Percentiles rank a stretch among this genome's conserved stretches.
These are phyloP conservation scores for Nibea coibor DNA, from an alignment of 2,113 vertebrate genomes.

Conservation along the genomic window DNA sequence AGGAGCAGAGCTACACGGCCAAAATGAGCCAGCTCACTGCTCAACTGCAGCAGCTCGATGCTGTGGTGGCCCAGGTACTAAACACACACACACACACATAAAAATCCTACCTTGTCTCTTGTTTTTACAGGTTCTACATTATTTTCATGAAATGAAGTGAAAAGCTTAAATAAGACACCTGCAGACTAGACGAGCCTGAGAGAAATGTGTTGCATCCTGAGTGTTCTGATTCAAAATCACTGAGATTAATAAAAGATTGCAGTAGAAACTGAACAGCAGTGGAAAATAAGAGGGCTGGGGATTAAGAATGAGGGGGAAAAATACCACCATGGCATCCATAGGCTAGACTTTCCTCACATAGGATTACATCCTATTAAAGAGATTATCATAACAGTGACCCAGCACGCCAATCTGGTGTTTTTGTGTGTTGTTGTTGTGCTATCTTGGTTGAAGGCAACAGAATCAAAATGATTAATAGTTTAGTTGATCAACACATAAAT, in stretches of 20 bases:
- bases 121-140: not conserved
- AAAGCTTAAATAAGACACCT: not conserved
- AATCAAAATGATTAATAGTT: no score
- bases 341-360: not conserved
- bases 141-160: not conserved
- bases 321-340: not conserved
- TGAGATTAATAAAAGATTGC: not conserved
- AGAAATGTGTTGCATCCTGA: not conserved
- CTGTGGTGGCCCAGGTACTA: slow-evolving; percentile 82
- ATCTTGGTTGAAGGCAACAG: no score
- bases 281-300: not conserved
- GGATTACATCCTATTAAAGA: slow-evolving; percentile 20
- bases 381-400: slow-evolving; percentile 27
- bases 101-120: not conserved
- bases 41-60: slow-evolving; percentile 82
- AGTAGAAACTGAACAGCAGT: not conserved
- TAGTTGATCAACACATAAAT: no score
- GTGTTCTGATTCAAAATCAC: not conserved
- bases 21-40: slow-evolving; percentile 83
- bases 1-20: slow-evolving; percentile 75
- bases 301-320: not conserved
- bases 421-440: not conserved
- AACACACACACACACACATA: not conserved
- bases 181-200: not conserved
- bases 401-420: slow-evolving; percentile 5